Evolutionary conservation across 2,113 vertebrate species (phyloP).

Genomic region (Hyaena hyaena): DNA sequence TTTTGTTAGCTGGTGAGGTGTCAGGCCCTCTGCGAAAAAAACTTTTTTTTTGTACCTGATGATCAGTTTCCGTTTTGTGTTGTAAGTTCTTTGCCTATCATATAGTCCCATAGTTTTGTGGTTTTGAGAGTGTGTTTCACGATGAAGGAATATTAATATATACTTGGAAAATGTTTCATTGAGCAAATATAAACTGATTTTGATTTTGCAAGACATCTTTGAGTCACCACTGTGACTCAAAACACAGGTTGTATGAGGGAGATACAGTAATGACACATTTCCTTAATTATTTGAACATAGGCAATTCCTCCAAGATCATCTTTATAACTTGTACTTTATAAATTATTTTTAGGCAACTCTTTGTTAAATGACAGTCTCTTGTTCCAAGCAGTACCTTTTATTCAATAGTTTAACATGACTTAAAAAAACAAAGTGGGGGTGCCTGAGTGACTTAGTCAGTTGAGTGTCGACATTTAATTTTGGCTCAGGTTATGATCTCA

Average conservation of each 20-base stretch:
- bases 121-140: background rate
- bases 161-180: background rate
- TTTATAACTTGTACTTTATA: background rate
- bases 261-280: background rate
- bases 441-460: too few species aligned
- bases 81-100: background rate
- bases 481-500: too few species aligned
- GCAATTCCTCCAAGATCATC: background rate
- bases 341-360: background rate
- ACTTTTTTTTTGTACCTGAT: background rate
- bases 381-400: background rate
- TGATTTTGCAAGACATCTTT: background rate
- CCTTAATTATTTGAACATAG: background rate
- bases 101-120: background rate
- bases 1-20: background rate
- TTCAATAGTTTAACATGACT: background rate
- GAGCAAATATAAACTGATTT: background rate
- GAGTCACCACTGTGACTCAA: background rate
- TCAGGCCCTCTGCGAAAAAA: background rate
- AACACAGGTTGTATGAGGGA: background rate
- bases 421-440: too few species aligned
- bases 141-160: background rate
- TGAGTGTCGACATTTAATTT: too few species aligned
- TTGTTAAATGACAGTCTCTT: background rate
- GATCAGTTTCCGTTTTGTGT: background rate